Conservation (phyloP, 2,888 invertebrate genomes). For the Loripinus fragilis region DNA sequence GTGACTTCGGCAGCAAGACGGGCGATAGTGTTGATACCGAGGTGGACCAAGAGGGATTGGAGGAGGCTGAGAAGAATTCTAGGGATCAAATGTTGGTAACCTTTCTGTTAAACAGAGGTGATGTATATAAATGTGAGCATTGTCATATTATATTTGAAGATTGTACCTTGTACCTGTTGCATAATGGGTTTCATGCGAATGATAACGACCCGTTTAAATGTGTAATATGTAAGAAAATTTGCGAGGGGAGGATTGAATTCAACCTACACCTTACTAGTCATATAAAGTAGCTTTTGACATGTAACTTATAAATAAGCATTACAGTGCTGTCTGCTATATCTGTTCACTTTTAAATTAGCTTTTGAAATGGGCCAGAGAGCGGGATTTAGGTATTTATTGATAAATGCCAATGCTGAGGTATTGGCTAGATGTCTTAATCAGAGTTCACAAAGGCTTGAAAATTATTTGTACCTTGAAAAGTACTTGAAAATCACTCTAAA, state of each 20-base stretch:
- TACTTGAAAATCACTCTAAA: no score
- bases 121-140: slow-evolving; percentile 78
- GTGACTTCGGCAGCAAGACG: slow-evolving; percentile 4
- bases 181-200: slow-evolving; percentile 79
- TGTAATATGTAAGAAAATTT: slow-evolving; percentile 74
- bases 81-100: slow-evolving; percentile 73
- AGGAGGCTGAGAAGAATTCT: slow-evolving; percentile 66
- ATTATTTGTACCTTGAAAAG: no score
- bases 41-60: slow-evolving; percentile 45
- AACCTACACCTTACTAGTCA: slow-evolving; percentile 80
- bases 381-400: no score
- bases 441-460: no score
- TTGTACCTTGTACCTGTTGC: slow-evolving; percentile 77
- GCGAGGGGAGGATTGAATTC: slow-evolving; percentile 78
- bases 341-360: no score
- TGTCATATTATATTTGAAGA: slow-evolving; percentile 80
- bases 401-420: no score
- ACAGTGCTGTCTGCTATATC: no score
- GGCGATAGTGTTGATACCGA: slow-evolving; percentile 53
- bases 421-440: no score
- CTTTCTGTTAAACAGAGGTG: slow-evolving; percentile 74
- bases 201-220: slow-evolving; percentile 78
- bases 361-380: no score
- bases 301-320: no score
- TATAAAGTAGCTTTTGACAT: slow-evolving; percentile 78